Evolutionary conservation across 2,888 invertebrate species (phyloP), one percentile per base, ranked within the genome.

Genomic region (Drosophila demipolita): DNA sequence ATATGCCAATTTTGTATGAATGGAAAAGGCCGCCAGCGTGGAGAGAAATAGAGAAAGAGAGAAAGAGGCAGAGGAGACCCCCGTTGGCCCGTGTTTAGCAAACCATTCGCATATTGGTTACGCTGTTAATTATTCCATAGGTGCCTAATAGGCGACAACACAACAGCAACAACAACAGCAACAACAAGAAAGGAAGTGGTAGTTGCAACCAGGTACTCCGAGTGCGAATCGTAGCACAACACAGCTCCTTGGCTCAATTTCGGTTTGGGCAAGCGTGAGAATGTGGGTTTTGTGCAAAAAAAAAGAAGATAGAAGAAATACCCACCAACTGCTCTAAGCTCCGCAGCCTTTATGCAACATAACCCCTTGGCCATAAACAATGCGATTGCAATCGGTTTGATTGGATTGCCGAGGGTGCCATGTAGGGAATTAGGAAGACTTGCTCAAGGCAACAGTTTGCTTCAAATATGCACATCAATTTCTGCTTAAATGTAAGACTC

Each of bases 71-170:
- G 17, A 38, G 26, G 26, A 29, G 29, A 29, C 45, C 42, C 42
- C 45, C 15, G 45, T 4, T 45, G 45, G 45, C 45, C 45, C 45
- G 45, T 20, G 54, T 38, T 55, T 55, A 23, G 45, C 63, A 58
- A 72, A 70, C 50, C 76, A 79, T 82, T 85, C 70, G 78, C 85
- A 58, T 78, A 80, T 86, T 73, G 78, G 78, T 83, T 76, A 76
- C 89, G 81, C 76, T 87, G 79, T 78, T 85, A 85, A 88, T 85
- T 85, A 88, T 85, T 78, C 85, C 82, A 83, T 74, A 73, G 81
- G 71, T 80, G 82, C 73, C 80, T 79, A 79, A 80, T 79, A 79
- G 78, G 75, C 80, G 75, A 66, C 82, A 78, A 73, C 32, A 64
- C 67, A 66, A 60, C 42, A 77, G 33, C 62, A 48, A 64, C 57